Evolutionary conservation across 2,797 vertebrate genomes (phyloP), one percentile per base, ranked within the genome.

Genomic region (Propithecus deckenii): DNA sequence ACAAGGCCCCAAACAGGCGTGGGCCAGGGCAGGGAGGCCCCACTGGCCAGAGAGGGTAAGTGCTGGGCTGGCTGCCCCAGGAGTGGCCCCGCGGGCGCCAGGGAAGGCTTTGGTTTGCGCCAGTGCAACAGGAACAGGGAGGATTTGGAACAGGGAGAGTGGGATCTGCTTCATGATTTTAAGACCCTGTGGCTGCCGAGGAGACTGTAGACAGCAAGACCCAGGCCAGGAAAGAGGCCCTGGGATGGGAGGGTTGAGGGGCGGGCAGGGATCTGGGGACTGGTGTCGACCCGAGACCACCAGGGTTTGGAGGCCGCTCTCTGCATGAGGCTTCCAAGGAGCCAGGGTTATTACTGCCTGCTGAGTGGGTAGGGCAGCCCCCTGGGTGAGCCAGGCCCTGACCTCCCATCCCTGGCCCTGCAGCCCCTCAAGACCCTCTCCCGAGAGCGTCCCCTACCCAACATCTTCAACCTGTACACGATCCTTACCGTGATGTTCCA

Each of bases 391-490:
- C 48, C 50, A 69, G n/a, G 48, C 65, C 65, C 61, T 89, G 32
- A 67, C 86, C 67, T 71, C 38, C 1, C 17, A n/a, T 35, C 89
- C 1, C 98, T 99, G 99, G 55, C 23, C 0, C 99, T 99, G 52
- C 98, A 99, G 99, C 99, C 99, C 86, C 98, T 99, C 95, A 99
- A 99, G 99, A 99, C 99, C 0, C 98, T 99, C 72, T 99, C 99
- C 91, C 99, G 99, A 97, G 99, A 99, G 98, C 99, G 99, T 15
- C 99, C 99, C 0, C 98, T 99, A 97, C 99, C 99, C 18, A 99
- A 99, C 98, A 99, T 99, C 98, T 99, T 99, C 97, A 99, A 99
- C 97, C 98, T 99, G 0, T 99, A 99, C 97, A 99, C 99, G 0
- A 99, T 99, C 78, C 98, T 99, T 96, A 99, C 99, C 0, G 99